Conservation (phyloP, 1,140 invertebrate species). For the Steinernema feltiae region DNA sequence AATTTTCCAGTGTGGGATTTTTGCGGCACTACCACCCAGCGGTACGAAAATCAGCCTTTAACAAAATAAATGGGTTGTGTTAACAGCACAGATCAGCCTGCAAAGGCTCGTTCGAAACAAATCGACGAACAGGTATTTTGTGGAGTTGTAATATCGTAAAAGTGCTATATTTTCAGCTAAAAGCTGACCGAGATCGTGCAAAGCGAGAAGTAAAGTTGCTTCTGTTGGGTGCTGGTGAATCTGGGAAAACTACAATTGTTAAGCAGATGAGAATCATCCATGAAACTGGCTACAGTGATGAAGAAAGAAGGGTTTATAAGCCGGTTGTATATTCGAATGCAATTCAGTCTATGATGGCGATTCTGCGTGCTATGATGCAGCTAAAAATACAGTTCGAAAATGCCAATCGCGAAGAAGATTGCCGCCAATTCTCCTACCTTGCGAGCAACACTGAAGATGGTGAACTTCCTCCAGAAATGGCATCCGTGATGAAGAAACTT, state of each 20-base stretch:
- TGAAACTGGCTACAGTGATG: conserved; percentile 82
- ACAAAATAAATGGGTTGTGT: conserved; percentile 32
- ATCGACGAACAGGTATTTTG: conserved; percentile 77
- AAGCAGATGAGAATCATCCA: conserved; percentile 88
- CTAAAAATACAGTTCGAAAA: conserved; percentile 82
- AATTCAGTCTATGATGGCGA: conserved; percentile 78
- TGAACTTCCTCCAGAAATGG: conserved; percentile 69
- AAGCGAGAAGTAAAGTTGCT: conserved; percentile 70
- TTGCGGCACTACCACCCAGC: background rate
- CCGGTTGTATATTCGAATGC: conserved; percentile 85
- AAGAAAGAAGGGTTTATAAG: conserved; percentile 85
- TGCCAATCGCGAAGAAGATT: conserved; percentile 70
- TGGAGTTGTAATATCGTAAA: background rate
- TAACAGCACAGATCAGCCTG: conserved; percentile 34
- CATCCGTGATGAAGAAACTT: conserved; percentile 76
- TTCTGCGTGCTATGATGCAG: conserved; percentile 86
- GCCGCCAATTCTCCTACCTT: conserved; percentile 73
- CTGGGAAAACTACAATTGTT: conserved; percentile 84
- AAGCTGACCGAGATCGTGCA: background rate
- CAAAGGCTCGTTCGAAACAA: conserved; percentile 32
- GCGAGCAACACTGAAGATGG: conserved; percentile 77
- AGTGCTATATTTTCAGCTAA: background rate
- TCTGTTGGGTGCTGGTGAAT: conserved; percentile 79
- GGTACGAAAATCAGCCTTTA: background rate
- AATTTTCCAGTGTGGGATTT: background rate